Base-by-base conservation (phyloP, 2,888 invertebrate genomes). In the Lycaena phlaeas region DNA sequence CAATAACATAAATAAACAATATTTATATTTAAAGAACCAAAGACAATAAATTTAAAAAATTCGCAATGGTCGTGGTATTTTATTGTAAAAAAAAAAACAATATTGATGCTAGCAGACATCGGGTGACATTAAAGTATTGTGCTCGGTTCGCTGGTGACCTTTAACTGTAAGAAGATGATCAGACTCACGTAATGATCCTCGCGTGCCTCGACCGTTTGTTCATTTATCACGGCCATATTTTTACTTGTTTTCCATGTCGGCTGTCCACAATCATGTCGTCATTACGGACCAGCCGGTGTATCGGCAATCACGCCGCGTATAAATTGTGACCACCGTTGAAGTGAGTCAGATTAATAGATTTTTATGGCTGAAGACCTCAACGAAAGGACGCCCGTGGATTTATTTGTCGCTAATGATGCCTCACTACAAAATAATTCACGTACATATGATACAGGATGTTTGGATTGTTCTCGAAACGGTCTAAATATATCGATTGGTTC, bases 181-280 rank as follows among this genome's bases (percentile, higher is more conserved):
- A 52, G 48, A 52, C n/a, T n/a, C n/a, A n/a, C n/a, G 62, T 71
- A 72, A 74, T 64, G 68, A 68, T 58, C 61, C 65, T 70, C 74
- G 75, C 76, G 73, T 74, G 76, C 71, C 67, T 59, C 54, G 50
- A 44, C 54, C 54, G 49, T 48, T 48, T 48, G 44, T 63, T 59
- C 76, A 79, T 79, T 79, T 78, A 77, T 77, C 76, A 79, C 68
- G 57, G 62, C 61, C 56, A 64, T 75, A 74, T 76, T 76, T 77
- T 72, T 78, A 77, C 76, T 76, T 72, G 75, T 78, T 75, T 71
- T 61, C 66, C 68, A 65, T 75, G 77, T 76, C 69, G 64, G 54
- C 68, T 74, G 77, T 78, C 72, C 67, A 76, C 79, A 76, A 74
- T 71, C 78, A 75, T 78, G 79, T 79, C 75, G 69, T 78, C 78